Evolutionary conservation across 2,888 invertebrate species (phyloP).

Genomic region (Slavum lentiscoides): DNA sequence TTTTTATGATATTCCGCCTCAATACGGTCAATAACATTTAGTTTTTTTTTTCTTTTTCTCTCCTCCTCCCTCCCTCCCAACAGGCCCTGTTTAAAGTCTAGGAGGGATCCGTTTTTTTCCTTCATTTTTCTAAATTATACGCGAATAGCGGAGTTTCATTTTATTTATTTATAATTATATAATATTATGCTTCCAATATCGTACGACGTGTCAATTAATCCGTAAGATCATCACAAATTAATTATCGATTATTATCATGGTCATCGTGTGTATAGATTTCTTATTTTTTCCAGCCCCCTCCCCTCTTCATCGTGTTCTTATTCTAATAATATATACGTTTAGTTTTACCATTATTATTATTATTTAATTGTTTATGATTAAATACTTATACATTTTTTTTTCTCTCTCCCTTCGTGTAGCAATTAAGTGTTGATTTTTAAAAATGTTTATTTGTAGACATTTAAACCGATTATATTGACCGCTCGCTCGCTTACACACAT

Average conservation of each 20-base stretch:
- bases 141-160: neutral
- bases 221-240: constrained; percentile 48
- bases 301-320: neutral
- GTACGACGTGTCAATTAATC: constrained; percentile 46
- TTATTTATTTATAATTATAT: constrained; percentile 30
- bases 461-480: constrained; percentile 42
- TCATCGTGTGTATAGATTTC: neutral
- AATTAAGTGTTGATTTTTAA: constrained; percentile 52
- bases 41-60: too few relatives aligned
- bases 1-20: too few relatives aligned
- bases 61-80: too few relatives aligned
- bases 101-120: too few relatives aligned
- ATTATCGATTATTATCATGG: constrained; percentile 24
- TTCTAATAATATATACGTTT: constrained; percentile 27
- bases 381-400: constrained; percentile 7
- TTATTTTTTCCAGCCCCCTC: neutral
- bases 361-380: constrained; percentile 40
- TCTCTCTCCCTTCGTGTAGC: constrained; percentile 5
- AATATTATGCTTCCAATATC: constrained; percentile 40
- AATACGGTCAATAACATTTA: too few relatives aligned
- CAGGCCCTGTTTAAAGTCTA: too few relatives aligned
- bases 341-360: constrained; percentile 51
- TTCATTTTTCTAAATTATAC: too few relatives aligned
- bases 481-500: neutral
- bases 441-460: constrained; percentile 53